Evolutionary conservation across 2,888 invertebrate genomes (phyloP).

Genomic region (Stramonita haemastoma): DNA sequence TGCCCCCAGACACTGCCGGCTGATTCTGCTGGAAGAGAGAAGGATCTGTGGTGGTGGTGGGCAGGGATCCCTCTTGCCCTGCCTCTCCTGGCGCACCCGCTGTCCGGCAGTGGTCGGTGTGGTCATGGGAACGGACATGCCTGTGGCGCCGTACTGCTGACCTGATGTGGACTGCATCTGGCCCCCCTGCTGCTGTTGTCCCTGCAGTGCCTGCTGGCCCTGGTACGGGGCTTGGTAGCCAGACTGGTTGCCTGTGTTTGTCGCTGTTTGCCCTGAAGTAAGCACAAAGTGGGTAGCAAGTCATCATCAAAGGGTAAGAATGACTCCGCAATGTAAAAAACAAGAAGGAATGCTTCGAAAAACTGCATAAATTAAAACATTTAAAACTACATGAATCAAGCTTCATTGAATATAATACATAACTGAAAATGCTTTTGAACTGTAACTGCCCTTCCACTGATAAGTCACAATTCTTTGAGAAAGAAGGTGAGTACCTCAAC

Average conservation of each 20-base stretch:
- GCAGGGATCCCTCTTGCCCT: background rate
- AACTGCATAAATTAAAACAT: too few relatives aligned
- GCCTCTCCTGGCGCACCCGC: background rate
- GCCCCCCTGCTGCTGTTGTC: conserved; percentile 16
- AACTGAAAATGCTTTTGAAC: too few relatives aligned
- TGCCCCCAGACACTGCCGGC: conserved; percentile 4
- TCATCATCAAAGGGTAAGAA: too few relatives aligned
- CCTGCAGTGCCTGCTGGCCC: background rate
- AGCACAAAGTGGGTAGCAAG: background rate
- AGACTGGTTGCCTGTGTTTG: background rate
- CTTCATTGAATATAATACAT: too few relatives aligned
- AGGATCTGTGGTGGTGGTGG: background rate
- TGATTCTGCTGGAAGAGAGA: conserved; percentile 1
- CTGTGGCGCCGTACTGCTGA: conserved; percentile 10
- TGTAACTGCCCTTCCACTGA: too few relatives aligned
- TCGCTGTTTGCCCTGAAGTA: background rate
- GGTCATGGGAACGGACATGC: conserved; percentile 8
- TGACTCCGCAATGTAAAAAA: too few relatives aligned
- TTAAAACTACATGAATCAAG: too few relatives aligned
- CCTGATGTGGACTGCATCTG: background rate
- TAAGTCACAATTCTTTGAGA: too few relatives aligned
- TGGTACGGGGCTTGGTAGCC: conserved; percentile 26
- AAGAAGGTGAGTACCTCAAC: too few relatives aligned
- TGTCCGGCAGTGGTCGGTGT: background rate
- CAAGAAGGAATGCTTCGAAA: too few relatives aligned